phyloP scores from a whole-genome alignment of 2,888 invertebrate genomes.

The Oxytorus armatus region DNA sequence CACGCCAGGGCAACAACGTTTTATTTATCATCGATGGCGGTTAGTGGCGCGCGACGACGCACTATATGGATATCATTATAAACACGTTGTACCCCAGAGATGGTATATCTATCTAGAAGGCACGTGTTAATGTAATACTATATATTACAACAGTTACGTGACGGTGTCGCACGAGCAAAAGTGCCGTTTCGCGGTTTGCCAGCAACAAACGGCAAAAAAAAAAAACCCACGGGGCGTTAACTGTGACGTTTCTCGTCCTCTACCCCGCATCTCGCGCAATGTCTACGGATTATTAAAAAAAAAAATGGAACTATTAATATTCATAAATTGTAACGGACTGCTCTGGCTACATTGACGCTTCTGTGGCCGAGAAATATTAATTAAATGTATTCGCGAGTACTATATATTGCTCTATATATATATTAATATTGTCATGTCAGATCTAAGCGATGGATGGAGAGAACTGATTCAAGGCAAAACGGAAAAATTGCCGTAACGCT shows the following conservation, averaged over 20 bases:
- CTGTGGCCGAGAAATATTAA: conserved; percentile 40
- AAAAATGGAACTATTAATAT: conserved; percentile 52
- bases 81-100: neutral
- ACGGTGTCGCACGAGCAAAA: conserved; percentile 72
- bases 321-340: conserved; percentile 59
- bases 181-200: conserved; percentile 66
- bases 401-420: neutral
- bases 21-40: conserved; percentile 77
- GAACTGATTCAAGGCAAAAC: conserved; percentile 36
- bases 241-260: neutral
- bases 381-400: conserved; percentile 19
- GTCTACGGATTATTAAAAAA: neutral
- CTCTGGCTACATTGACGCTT: conserved; percentile 1
- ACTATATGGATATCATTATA: conserved; percentile 28
- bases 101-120: conserved; percentile 13
- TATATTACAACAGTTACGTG: conserved; percentile 37
- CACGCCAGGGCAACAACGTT: conserved; percentile 44
- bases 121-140: conserved; percentile 59
- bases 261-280: neutral
- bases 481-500: conserved; percentile 15
- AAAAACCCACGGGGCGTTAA: conserved; percentile 21
- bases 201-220: conserved; percentile 44
- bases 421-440: neutral
- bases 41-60: conserved; percentile 74
- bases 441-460: neutral